Percentiles rank a stretch among this genome's conserved stretches.
These are phyloP conservation scores for Odontomyia ornata DNA, from an alignment of 2,888 invertebrate genomes.

Conservation along the genomic window DNA sequence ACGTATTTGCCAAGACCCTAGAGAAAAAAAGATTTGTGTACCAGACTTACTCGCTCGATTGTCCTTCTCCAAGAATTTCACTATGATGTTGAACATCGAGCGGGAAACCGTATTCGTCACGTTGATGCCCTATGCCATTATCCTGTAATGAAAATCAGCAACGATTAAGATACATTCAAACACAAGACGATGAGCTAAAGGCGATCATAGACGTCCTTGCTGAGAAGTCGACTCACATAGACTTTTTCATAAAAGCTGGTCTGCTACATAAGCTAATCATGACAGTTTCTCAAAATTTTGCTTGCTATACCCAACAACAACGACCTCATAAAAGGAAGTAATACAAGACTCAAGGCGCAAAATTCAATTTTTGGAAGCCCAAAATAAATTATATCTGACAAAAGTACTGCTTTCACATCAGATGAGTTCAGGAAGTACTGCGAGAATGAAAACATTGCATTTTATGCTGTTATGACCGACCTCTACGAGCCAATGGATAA, in stretches of 20 bases:
- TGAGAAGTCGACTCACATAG: constrained; percentile 43
- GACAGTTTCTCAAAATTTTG: too few species aligned
- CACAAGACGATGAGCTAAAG: constrained; percentile 42
- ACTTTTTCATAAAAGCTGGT: constrained; percentile 21
- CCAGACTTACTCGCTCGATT: constrained; percentile 57
- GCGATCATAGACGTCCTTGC: constrained; percentile 30
- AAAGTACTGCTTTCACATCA: neutral
- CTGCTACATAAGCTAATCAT: neutral
- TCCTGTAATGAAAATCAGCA: constrained; percentile 46
- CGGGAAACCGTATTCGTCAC: constrained; percentile 57
- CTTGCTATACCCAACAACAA: too few species aligned
- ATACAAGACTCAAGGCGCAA: neutral
- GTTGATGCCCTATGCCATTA: constrained; percentile 56
- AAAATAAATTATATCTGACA: neutral
- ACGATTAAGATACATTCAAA: constrained; percentile 45
- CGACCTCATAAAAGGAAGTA: neutral
- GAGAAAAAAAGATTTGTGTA: constrained; percentile 54
- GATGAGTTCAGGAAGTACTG: too few species aligned
- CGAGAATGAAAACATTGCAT: too few species aligned
- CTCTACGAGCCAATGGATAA: too few species aligned
- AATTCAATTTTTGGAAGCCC: neutral
- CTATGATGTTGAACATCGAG: constrained; percentile 56
- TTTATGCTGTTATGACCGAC: too few species aligned
- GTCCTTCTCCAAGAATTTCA: constrained; percentile 56
- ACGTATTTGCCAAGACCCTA: constrained; percentile 54